Conservation (phyloP, 1,140 invertebrate species). For the Cydia fagiglandana region DNA sequence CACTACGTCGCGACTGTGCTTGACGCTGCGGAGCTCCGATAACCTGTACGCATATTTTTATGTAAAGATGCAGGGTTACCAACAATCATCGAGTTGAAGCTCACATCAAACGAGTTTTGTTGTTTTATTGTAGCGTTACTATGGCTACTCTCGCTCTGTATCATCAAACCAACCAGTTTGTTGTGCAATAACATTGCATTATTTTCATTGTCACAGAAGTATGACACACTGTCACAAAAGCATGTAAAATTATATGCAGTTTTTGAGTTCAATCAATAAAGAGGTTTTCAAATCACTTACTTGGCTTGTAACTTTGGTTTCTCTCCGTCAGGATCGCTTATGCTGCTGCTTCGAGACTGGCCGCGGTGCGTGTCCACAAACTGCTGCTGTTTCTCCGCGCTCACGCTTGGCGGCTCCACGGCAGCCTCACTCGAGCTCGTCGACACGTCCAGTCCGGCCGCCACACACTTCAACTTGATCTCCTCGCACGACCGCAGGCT, state of each 20-base stretch:
- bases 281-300: slow-evolving; percentile 47
- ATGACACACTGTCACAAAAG: too few species aligned
- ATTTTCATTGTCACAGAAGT: too few species aligned
- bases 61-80: neutral
- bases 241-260: too few species aligned
- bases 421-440: slow-evolving; percentile 49
- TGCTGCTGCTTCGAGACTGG: slow-evolving; percentile 67
- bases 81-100: too few species aligned
- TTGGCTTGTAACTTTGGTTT: slow-evolving; percentile 73
- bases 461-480: slow-evolving; percentile 64
- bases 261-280: neutral
- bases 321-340: slow-evolving; percentile 64
- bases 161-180: too few species aligned
- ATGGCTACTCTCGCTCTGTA: too few species aligned
- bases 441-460: slow-evolving; percentile 48
- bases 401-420: slow-evolving; percentile 55
- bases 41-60: slow-evolving; percentile 74
- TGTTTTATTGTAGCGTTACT: too few species aligned
- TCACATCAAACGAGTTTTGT: too few species aligned
- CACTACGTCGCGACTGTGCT: slow-evolving; percentile 85
- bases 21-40: slow-evolving; percentile 85
- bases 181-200: too few species aligned
- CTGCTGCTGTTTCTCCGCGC: slow-evolving; percentile 53
- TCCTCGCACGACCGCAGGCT: slow-evolving; percentile 86
- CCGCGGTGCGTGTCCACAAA: slow-evolving; percentile 64